Percentiles rank a stretch among this genome's conserved stretches.
Conservation (phyloP, 2,888 invertebrate species). For the Plagodis dolabraria region DNA sequence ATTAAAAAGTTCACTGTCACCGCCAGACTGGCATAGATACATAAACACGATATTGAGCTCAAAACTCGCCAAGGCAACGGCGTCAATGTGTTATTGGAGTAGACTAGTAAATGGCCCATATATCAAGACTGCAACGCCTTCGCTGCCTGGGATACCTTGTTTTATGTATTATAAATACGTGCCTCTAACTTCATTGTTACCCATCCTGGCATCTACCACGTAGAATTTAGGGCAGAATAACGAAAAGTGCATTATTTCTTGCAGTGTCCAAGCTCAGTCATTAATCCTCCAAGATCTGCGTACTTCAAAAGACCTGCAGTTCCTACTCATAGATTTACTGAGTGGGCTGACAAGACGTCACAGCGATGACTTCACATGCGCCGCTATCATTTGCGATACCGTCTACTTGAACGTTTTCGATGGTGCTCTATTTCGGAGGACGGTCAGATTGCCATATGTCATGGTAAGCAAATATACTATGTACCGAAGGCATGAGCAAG, state of each 20-base stretch:
- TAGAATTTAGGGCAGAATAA: no score
- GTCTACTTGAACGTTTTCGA: constrained; percentile 82
- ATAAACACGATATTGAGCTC: no score
- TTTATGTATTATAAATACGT: no score
- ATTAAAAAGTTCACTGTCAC: no score
- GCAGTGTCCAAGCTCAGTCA: constrained; percentile 49
- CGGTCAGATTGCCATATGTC: constrained; percentile 74
- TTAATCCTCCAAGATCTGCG: constrained; percentile 52
- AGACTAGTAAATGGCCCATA: no score
- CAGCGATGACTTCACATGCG: constrained; percentile 72
- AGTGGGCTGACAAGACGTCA: constrained; percentile 47
- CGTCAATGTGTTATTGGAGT: no score
- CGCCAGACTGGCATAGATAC: no score
- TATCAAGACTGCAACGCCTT: no score
- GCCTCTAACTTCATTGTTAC: no score
- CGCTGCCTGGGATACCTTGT: no score
- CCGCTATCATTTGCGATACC: constrained; percentile 80
- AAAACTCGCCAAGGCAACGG: no score
- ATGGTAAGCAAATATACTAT: constrained; percentile 62
- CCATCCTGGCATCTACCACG: no score
- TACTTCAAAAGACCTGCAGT: constrained; percentile 60
- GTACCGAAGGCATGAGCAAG: background rate
- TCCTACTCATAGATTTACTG: constrained; percentile 61
- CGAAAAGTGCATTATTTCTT: constrained; percentile 1
- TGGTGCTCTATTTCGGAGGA: constrained; percentile 73